Evolutionary conservation across 2,888 invertebrate species (phyloP).

Genomic region (Gortyna flavago): DNA sequence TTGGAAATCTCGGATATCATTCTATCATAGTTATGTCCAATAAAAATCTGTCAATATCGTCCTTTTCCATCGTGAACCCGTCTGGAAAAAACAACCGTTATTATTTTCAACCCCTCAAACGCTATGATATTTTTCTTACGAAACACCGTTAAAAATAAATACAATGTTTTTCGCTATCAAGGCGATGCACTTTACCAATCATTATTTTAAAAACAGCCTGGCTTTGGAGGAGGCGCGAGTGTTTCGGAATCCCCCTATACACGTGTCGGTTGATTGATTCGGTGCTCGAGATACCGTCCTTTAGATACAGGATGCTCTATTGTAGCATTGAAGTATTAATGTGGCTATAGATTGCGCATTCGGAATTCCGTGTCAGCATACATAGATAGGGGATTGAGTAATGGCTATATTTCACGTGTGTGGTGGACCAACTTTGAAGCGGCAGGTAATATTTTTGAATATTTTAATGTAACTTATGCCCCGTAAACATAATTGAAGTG

Average conservation of each 20-base stretch:
- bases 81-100: neutral
- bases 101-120: slow-evolving; percentile 23
- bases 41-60: neutral
- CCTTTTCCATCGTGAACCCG: neutral
- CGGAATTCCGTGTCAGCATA: slow-evolving; percentile 31
- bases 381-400: slow-evolving; percentile 29
- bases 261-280: slow-evolving; percentile 67
- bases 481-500: neutral
- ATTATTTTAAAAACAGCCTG: slow-evolving; percentile 58
- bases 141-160: slow-evolving; percentile 19
- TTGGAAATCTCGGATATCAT: neutral
- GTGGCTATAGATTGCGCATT: slow-evolving; percentile 34
- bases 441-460: neutral
- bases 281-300: slow-evolving; percentile 60
- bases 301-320: slow-evolving; percentile 62
- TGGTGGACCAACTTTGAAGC: neutral
- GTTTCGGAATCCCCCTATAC: slow-evolving; percentile 60
- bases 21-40: slow-evolving; percentile 2
- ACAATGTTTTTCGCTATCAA: slow-evolving; percentile 32
- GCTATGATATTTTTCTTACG: slow-evolving; percentile 21
- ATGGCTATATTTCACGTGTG: slow-evolving; percentile 17
- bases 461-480: neutral
- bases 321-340: slow-evolving; percentile 62
- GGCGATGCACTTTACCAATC: slow-evolving; percentile 54
- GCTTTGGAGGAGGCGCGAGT: slow-evolving; percentile 48